phyloP scores from a whole-genome alignment of 2,888 invertebrate genomes.

The Baronia brevicornis region DNA sequence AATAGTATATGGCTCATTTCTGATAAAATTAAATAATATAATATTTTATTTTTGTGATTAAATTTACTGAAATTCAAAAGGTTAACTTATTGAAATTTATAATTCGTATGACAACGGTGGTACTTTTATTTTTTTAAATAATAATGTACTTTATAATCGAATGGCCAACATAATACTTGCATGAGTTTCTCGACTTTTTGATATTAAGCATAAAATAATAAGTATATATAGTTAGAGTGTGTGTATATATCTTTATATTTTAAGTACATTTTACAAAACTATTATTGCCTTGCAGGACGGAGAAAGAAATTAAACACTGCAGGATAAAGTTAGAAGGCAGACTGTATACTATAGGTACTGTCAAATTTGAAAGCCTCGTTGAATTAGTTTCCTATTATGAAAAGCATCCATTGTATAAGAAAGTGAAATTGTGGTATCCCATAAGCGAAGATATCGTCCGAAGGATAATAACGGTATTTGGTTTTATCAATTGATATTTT shows the following conservation, averaged over 20 bases:
- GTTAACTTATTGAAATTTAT: neutral
- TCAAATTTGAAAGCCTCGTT: slow-evolving; percentile 96
- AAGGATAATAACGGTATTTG: slow-evolving; percentile 77
- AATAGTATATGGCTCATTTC: neutral
- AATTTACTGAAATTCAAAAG: neutral
- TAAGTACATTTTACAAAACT: too few relatives aligned
- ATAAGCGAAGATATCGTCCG: slow-evolving; percentile 85
- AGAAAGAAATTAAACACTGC: slow-evolving; percentile 97
- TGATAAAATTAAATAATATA: slow-evolving; percentile 1
- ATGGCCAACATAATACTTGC: too few relatives aligned
- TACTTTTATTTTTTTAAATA: neutral
- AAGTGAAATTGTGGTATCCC: slow-evolving; percentile 89
- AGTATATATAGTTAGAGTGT: too few relatives aligned
- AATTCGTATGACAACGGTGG: too few relatives aligned
- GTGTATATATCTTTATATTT: too few relatives aligned
- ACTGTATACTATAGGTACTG: slow-evolving; percentile 91
- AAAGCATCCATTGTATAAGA: slow-evolving; percentile 91
- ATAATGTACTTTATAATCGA: too few relatives aligned
- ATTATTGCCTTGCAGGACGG: slow-evolving; percentile 87
- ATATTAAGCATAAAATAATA: too few relatives aligned
- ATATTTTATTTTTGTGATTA: neutral
- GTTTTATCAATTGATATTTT: slow-evolving; percentile 1
- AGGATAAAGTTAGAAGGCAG: slow-evolving; percentile 94
- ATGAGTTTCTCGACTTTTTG: too few relatives aligned
- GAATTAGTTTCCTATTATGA: slow-evolving; percentile 95